Evolutionary conservation across 2,113 vertebrate species (phyloP).

Genomic region (Sapayoa aenigma): DNA sequence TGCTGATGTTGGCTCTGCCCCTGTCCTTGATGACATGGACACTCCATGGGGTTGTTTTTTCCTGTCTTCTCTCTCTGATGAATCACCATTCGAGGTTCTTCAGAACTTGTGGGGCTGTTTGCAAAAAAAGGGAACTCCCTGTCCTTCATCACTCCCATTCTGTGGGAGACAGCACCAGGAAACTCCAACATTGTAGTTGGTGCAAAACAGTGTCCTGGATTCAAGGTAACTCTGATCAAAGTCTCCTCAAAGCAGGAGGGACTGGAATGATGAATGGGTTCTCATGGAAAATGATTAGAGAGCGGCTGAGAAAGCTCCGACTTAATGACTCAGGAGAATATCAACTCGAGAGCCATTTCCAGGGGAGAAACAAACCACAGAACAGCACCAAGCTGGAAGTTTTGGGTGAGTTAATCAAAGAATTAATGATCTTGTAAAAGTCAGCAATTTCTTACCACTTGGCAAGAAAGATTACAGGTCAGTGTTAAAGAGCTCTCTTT

Average conservation of each 20-base stretch:
- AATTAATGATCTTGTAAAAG: background rate
- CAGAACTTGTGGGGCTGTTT: background rate
- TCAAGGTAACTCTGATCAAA: background rate
- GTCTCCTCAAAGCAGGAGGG: background rate
- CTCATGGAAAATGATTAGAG: background rate
- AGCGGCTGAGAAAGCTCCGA: background rate
- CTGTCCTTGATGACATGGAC: background rate
- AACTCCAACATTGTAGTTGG: background rate
- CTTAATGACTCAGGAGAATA: background rate
- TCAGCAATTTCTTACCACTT: conserved; percentile 9
- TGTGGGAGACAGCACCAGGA: background rate
- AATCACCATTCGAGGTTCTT: background rate
- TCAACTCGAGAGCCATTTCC: background rate
- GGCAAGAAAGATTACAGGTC: background rate
- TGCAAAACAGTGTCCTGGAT: background rate
- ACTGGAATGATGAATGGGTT: conserved; percentile 7
- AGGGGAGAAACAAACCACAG: background rate
- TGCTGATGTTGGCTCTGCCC: background rate
- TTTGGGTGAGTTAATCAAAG: conserved; percentile 38
- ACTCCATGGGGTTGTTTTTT: fast-evolving
- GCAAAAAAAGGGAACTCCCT: background rate
- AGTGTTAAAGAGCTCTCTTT: background rate
- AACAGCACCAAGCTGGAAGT: background rate
- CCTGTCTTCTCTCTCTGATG: background rate
- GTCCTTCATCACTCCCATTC: background rate